Evolutionary conservation across 2,888 invertebrate genomes (phyloP), one percentile per base, ranked within the genome.

Genomic region (Endomychus coccineus): DNA sequence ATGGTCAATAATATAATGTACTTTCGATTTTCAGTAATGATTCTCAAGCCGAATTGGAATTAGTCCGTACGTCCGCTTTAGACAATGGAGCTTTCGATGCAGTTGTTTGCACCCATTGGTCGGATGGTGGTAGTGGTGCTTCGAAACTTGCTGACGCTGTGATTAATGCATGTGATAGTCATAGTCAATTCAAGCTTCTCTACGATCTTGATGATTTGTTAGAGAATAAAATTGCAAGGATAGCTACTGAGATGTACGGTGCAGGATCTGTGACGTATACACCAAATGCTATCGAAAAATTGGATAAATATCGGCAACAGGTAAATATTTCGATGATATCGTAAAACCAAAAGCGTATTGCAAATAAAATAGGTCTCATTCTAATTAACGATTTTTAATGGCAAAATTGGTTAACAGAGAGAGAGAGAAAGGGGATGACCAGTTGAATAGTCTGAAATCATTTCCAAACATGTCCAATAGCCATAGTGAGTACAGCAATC

Each of bases 231-330:
- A 89, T 98, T 44, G 73, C 75, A 49, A 78, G 66, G 5, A 92
- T 98, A 54, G 94, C 96, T 0, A 77, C 70, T 36, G 84, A 91
- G 61, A 95, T 98, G 79, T 99, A 98, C 58, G 97, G 97, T 2
- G 97, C 97, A n/a, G 87, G 80, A 13, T 70, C 79, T 17, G 77
- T 98, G 10, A 79, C 85, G 44, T 74, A 92, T 34, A 73, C 79
- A 0, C 75, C 79, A 3, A 71, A 77, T 39, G 95, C 91, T 2
- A 60, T 75, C 52, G 70, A 77, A 44, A 78, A 79, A 58, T 71
- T 94, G 25, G 71, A 79, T 39, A 65, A 74, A 27, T 85, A 85
- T 53, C 81, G 78, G 36, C 71, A 75, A 52, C 84, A 84, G 73
- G 88, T 87, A 60, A 55, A 52, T 47, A 14, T 3, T n/a, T 7